Base-by-base conservation (phyloP, 1,140 invertebrate genomes). In the Procambarus clarkii region DNA sequence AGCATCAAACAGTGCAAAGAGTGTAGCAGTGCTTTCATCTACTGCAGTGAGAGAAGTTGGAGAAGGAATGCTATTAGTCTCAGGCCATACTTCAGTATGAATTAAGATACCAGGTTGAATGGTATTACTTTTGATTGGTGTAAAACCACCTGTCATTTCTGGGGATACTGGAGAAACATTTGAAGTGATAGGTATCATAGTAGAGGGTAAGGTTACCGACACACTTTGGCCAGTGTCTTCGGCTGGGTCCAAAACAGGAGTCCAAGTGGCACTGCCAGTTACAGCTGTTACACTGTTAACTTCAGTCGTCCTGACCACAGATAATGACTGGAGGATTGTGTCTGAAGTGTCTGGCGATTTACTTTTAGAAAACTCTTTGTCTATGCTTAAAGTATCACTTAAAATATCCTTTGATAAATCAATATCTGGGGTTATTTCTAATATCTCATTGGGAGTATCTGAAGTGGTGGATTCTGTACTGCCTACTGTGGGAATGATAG, bases 71-170 rank as follows among this genome's bases (percentile, higher is more conserved):
- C n/a, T 44, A 71, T 74, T 91, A 91, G 3, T 46, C n/a, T 86
- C 83, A 78, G 81, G 71, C 58, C 80, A 74, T 84, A 90, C n/a
- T 50, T 85, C 89, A 79, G 54, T 91, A 69, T 50, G 24, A 45
- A 69, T 21, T 13, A 74, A 34, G 44, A 54, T 24, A 13, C 24
- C 44, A 76, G 82, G n/a, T 0, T 71, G 60, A 79, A 34, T 86
- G 46, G 83, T 69, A 44, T 79, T 54, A 71, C 71, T 91, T 60
- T 46, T 85, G 18, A 91, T 91, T 46, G 89, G 89, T 5, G 83
- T 91, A 54, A 91, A 91, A 50, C 89, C 89, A 64, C 74, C 83
- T 50, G 60, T 84, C n/a, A 91, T 44, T 71, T 91, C 89, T 13
- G 89, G 89, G 15, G 89, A 58, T 18, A 50, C 2, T 48, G n/a